Evolutionary conservation across 1,140 invertebrate species (phyloP).

Genomic region (Drosophila eugracilis): DNA sequence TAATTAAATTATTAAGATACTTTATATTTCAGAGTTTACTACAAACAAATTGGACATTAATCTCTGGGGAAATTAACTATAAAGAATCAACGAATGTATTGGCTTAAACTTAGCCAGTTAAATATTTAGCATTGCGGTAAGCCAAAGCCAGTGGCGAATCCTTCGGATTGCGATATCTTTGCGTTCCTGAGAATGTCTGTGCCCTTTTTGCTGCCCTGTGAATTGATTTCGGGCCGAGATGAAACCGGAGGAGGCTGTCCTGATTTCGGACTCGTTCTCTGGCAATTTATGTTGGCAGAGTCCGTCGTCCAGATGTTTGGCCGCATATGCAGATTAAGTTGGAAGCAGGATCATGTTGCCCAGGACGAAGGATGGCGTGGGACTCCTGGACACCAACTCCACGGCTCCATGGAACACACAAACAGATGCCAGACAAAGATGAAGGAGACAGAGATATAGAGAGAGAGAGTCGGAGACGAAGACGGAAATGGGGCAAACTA

Average conservation of each 20-base stretch:
- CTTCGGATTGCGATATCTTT: conserved; percentile 1
- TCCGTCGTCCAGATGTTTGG: conserved; percentile 38
- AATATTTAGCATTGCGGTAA: conserved; percentile 9
- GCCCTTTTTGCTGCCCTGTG: neutral
- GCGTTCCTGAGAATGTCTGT: neutral
- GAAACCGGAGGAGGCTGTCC: conserved; percentile 5
- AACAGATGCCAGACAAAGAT: conserved; percentile 1
- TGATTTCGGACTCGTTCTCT: conserved; percentile 13
- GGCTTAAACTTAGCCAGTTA: neutral
- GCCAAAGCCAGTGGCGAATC: neutral
- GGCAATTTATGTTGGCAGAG: conserved; percentile 37
- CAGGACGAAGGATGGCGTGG: neutral
- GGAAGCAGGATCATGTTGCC: conserved; percentile 40
- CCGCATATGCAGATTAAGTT: conserved; percentile 48
- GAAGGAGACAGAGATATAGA: conserved; percentile 12
- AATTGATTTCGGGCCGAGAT: conserved; percentile 4
- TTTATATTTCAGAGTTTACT: too few relatives aligned
- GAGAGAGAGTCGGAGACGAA: too few relatives aligned
- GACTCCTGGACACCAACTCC: neutral
- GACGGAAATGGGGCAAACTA: conserved; percentile 34
- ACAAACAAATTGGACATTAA: too few relatives aligned
- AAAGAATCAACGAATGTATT: too few relatives aligned
- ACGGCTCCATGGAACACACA: neutral
- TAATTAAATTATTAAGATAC: too few relatives aligned
- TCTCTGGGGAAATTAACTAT: too few relatives aligned